Percentiles rank a stretch among this genome's conserved stretches.
These are phyloP conservation scores for Drosophila buzzatii DNA, from an alignment of 2,888 invertebrate genomes.

Conservation along the genomic window DNA sequence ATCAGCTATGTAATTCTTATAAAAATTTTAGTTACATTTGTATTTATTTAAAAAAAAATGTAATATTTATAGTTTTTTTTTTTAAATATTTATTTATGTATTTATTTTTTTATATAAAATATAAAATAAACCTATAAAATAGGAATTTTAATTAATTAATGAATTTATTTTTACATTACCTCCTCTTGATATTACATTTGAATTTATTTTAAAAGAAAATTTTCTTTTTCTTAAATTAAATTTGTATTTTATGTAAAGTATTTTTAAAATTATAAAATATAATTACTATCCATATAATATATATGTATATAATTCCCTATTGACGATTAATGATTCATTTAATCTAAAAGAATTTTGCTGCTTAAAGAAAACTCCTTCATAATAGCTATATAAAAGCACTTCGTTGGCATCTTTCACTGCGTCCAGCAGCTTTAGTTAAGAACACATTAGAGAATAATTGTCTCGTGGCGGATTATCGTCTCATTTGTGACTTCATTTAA, in stretches of 20 bases:
- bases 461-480: neutral
- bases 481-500: conserved; percentile 15
- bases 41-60: too few species aligned
- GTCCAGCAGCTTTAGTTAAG: conserved; percentile 1
- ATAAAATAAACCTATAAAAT: too few species aligned
- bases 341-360: neutral
- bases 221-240: neutral
- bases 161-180: too few species aligned
- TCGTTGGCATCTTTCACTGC: neutral
- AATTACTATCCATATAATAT: neutral
- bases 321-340: neutral
- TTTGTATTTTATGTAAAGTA: neutral
- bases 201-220: neutral
- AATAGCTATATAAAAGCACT: neutral
- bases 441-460: neutral
- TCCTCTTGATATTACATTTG: neutral
- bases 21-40: too few species aligned
- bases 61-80: too few species aligned
- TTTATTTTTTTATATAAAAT: too few species aligned
- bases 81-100: too few species aligned
- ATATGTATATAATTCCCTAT: neutral
- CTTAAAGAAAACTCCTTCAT: neutral
- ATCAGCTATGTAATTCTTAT: too few species aligned
- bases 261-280: neutral
- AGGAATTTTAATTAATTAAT: too few species aligned